phyloP scores from a whole-genome alignment of 1,140 invertebrate genomes.

The Ridgeia piscesae region DNA sequence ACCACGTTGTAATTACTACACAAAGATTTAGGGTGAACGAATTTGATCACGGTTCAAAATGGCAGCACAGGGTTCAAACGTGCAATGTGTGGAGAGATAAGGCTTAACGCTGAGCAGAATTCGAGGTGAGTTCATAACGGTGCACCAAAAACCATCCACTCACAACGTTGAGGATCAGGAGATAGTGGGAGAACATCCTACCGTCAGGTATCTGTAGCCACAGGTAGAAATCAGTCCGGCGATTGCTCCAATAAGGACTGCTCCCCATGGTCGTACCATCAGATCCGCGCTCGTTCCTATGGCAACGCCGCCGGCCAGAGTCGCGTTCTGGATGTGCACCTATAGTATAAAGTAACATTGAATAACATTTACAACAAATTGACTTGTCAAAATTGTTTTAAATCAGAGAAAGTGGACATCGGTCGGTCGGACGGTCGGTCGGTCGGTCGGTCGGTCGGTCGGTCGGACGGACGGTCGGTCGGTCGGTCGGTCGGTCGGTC shows the following conservation, averaged over 20 bases:
- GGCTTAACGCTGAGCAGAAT: background rate
- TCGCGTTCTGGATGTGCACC: conserved; percentile 63
- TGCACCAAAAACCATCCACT: background rate
- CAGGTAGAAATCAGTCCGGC: conserved; percentile 81
- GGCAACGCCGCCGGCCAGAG: conserved; percentile 65
- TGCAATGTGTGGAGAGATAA: too few relatives aligned
- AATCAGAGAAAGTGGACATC: too few relatives aligned
- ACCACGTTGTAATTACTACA: too few relatives aligned
- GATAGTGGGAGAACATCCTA: conserved; percentile 52
- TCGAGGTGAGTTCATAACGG: background rate
- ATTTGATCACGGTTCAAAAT: too few relatives aligned
- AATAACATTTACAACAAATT: too few relatives aligned
- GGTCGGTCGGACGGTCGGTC: too few relatives aligned
- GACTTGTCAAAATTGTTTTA: too few relatives aligned
- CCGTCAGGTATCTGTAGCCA: conserved; percentile 83
- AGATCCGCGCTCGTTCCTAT: conserved; percentile 71
- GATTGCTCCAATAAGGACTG: conserved; percentile 77
- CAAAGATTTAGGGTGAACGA: too few relatives aligned
- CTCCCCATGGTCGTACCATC: conserved; percentile 83
- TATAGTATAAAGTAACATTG: conserved; percentile 32
- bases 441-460: too few relatives aligned
- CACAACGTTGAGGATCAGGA: background rate
- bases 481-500: too few relatives aligned
- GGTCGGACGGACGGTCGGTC: too few relatives aligned
- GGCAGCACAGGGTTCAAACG: too few relatives aligned